Percentiles rank a stretch among this genome's conserved stretches.
These are phyloP conservation scores for Lordiphosa andalusiaca DNA, from an alignment of 2,888 invertebrate species.

Conservation along the genomic window DNA sequence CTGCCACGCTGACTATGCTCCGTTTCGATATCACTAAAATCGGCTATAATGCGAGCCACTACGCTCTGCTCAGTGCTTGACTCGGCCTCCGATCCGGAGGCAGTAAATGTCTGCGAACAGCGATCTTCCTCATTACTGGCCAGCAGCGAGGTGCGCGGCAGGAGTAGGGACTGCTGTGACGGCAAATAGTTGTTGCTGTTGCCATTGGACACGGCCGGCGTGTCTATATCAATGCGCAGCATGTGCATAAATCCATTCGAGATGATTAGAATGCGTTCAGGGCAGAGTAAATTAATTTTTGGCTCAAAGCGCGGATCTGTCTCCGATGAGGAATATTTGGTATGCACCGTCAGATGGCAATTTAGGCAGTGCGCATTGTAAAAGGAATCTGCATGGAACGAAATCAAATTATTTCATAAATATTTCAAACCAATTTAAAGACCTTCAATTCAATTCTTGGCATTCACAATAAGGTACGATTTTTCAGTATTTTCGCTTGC, in stretches of 20 bases:
- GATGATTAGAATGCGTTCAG: conserved; percentile 89
- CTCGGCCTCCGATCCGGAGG: conserved; percentile 52
- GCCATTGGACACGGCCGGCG: conserved; percentile 42
- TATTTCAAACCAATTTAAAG: too few species aligned
- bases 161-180: conserved; percentile 39
- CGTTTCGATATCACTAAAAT: conserved; percentile 84
- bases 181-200: conserved; percentile 16
- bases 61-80: conserved; percentile 81
- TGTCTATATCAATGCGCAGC: conserved; percentile 84
- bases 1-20: conserved; percentile 79
- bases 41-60: conserved; percentile 84
- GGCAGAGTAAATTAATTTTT: conserved; percentile 85
- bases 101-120: conserved; percentile 41
- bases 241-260: conserved; percentile 93
- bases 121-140: conserved; percentile 51
- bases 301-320: conserved; percentile 90
- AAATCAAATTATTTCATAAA: too few species aligned
- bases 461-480: too few species aligned
- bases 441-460: too few species aligned
- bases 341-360: conserved; percentile 95
- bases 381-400: conserved; percentile 80
- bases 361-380: conserved; percentile 88
- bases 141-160: conserved; percentile 37
- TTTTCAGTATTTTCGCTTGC: too few species aligned
- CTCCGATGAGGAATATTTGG: conserved; percentile 93